phyloP scores from a whole-genome alignment of 1,140 invertebrate species.

The Rhopalosiphum maidis region DNA sequence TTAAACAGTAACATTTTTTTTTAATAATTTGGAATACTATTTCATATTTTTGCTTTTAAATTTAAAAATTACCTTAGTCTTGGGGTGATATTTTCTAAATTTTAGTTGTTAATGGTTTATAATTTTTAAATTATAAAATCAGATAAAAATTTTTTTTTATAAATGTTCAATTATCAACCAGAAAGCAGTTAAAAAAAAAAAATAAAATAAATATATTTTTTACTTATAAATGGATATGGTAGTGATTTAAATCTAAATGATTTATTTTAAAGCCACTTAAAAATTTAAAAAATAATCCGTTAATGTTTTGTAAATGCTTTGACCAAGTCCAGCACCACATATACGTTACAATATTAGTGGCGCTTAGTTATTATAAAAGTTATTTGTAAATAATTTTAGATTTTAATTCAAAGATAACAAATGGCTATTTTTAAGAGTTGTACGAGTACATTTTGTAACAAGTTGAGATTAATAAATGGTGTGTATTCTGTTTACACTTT shows the following conservation, averaged over 20 bases:
- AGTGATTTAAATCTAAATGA: background rate
- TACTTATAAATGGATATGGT: background rate
- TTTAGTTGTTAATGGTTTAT: conserved; percentile 4
- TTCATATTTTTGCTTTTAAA: background rate
- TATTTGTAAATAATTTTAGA: conserved; percentile 50
- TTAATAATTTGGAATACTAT: background rate
- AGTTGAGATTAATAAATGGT: background rate
- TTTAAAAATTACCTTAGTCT: background rate
- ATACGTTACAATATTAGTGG: background rate
- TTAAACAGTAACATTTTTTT: conserved; percentile 7
- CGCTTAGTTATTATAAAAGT: conserved; percentile 12
- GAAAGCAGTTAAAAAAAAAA: background rate
- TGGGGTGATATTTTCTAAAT: conserved; percentile 6
- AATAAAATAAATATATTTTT: conserved; percentile 15
- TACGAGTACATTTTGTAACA: conserved; percentile 39
- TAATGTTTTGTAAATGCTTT: background rate
- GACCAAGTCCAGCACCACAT: background rate
- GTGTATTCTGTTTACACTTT: conserved; percentile 13
- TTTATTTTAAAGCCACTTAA: background rate
- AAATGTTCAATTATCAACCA: background rate
- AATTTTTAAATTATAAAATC: background rate
- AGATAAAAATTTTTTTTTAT: background rate
- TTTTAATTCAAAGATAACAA: conserved; percentile 28
- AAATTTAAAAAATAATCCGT: background rate
- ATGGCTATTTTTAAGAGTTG: conserved; percentile 30